Evolutionary conservation across 2,888 invertebrate genomes (phyloP).

Genomic region (Anarsia innoxiella): DNA sequence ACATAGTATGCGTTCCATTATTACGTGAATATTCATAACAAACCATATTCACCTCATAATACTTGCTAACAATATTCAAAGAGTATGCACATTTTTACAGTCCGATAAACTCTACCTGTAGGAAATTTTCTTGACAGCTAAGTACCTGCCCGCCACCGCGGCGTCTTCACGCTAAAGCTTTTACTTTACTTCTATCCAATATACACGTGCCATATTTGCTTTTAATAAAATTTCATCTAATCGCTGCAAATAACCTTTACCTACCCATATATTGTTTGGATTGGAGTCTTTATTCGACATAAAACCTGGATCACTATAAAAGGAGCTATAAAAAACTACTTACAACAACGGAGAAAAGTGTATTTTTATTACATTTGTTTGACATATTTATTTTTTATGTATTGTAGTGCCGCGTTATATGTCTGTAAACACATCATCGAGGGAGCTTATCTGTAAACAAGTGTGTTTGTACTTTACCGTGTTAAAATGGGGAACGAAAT

Average conservation of each 20-base stretch:
- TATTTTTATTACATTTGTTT: conserved; percentile 16
- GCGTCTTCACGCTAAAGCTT: no score
- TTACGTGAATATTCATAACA: conserved; percentile 6
- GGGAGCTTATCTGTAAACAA: conserved; percentile 37
- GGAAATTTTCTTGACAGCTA: conserved; percentile 3
- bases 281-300: no score
- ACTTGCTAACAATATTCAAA: conserved; percentile 5
- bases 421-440: conserved; percentile 31
- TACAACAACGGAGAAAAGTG: conserved; percentile 12
- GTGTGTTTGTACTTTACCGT: conserved; percentile 35
- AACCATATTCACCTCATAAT: background rate
- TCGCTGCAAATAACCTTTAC: no score
- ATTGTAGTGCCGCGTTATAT: conserved; percentile 27
- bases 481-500: conserved; percentile 43
- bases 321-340: conserved; percentile 11
- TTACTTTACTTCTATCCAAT: no score
- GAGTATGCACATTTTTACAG: conserved; percentile 7
- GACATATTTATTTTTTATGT: conserved; percentile 25
- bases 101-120: conserved; percentile 5
- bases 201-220: no score
- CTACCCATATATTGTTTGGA: no score
- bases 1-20: conserved; percentile 3
- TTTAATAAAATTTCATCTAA: no score
- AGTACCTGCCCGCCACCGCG: background rate
- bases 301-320: conserved; percentile 10